Evolutionary conservation across 2,113 vertebrate species (phyloP), one percentile per base, ranked within the genome.

Genomic region (Poeciliopsis retropinna): DNA sequence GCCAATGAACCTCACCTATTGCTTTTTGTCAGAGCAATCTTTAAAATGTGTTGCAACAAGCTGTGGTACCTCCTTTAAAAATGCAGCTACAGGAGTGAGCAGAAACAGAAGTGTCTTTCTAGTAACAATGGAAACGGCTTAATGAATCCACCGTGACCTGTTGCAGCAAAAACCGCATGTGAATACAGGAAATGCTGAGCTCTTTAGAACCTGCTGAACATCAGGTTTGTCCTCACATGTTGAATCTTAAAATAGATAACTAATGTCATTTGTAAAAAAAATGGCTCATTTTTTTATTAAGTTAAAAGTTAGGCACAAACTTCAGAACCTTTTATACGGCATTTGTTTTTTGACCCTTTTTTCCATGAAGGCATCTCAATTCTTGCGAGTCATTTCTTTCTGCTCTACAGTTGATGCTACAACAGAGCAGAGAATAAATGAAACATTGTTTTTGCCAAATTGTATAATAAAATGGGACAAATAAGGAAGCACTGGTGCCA

Each of bases 371-470:
- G 67, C 60, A 60, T n/a, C 66, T 66, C 66, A 67, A 81, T 83
- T 54, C 66, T 81, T 62, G 60, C 34, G 39, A 64, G 69, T 57
- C 72, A 64, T 66, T 80, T 83, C 82, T 89, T 88, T 83, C 73
- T 32, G 8, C 69, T 86, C 76, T 67, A 44, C 34, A 62, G 9
- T 34, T 66, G 74, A 81, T 63, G 57, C 47, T 32, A 44, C 14
- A 67, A 69, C 63, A 80, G 51, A 8, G 31, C 39, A 37, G 34
- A 39, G n/a, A 31, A 37, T 29, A 31, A 5, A 76, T 64, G 17
- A 57, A 54, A 29, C 32, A 11, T 8, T 41, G 60, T 64, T 15
- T 1, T 25, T 12, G 51, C 27, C 17, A 15, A 73, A 37, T 37
- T 28, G 31, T 2, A n/a, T 22, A 34, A 19, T 7, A 72, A 28